Percentiles rank a stretch among this genome's conserved stretches.
Evolutionary conservation across 2,888 invertebrate genomes (phyloP).

Genomic region (Heterodera filipjevi): DNA sequence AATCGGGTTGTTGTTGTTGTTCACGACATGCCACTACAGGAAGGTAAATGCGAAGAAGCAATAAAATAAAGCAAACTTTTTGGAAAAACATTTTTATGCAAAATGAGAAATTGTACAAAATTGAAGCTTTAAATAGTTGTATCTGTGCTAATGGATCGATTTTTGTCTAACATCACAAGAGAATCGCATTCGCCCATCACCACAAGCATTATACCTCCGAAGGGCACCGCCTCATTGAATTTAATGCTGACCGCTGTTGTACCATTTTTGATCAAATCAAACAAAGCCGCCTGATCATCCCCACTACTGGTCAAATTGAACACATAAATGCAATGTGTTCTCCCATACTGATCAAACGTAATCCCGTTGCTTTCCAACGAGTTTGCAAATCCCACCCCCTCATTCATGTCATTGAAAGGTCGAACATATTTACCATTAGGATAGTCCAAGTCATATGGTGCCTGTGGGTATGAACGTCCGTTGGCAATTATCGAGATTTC

Average conservation of each 20-base stretch:
- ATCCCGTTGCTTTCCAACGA: conserved; percentile 14
- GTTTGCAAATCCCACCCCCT: conserved; percentile 1
- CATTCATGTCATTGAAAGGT: conserved; percentile 16
- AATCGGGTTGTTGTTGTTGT: neutral
- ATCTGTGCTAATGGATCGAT: conserved; percentile 6
- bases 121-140: conserved; percentile 4
- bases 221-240: conserved; percentile 13
- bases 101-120: neutral
- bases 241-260: conserved; percentile 23
- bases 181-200: conserved; percentile 11
- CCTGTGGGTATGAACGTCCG: neutral
- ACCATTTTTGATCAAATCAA: conserved; percentile 27
- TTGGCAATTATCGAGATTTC: conserved; percentile 3
- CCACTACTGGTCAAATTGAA: conserved; percentile 25
- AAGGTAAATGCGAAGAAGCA: neutral
- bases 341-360: neutral
- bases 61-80: neutral
- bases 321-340: conserved; percentile 15
- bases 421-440: conserved; percentile 13
- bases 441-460: conserved; percentile 18
- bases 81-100: conserved; percentile 1
- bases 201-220: conserved; percentile 2
- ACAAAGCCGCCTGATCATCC: conserved; percentile 16
- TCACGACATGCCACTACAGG: neutral
- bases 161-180: conserved; percentile 11